phyloP scores from a whole-genome alignment of 30 jellyfish, hydroid and myxozoan species.

The Hydractinia echinata region DNA sequence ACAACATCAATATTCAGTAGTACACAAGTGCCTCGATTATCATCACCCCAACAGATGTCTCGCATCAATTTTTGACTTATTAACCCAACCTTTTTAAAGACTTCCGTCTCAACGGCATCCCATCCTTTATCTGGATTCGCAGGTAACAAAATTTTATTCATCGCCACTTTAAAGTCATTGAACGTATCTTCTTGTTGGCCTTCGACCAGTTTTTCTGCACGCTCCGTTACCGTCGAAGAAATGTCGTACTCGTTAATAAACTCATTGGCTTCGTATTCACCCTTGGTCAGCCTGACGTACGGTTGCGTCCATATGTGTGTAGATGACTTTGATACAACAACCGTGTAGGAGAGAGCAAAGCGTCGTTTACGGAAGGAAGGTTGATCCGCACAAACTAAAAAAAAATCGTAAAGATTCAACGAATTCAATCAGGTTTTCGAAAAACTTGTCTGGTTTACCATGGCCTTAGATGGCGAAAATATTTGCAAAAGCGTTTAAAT shows the following conservation, averaged over 20 bases:
- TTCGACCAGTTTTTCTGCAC: constrained; percentile 19
- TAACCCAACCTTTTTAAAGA: constrained; percentile 31
- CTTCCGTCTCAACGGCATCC: constrained; percentile 43
- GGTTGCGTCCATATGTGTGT: constrained; percentile 49
- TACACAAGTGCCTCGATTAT: constrained; percentile 28
- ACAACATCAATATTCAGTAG: constrained; percentile 48
- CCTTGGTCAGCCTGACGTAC: constrained; percentile 35
- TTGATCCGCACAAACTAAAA: constrained; percentile 35
- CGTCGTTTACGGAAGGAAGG: constrained; percentile 45
- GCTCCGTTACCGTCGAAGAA: constrained; percentile 26
- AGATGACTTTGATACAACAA: background rate
- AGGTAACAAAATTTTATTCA: constrained; percentile 33
- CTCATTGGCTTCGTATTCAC: constrained; percentile 16
- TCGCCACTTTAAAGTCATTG: constrained; percentile 24
- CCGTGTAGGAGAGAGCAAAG: constrained; percentile 48
- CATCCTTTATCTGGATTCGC: constrained; percentile 40
- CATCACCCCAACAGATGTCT: background rate
- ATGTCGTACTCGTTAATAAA: constrained; percentile 53
- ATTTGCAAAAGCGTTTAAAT: background rate
- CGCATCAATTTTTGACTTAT: constrained; percentile 1
- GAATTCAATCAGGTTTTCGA: background rate
- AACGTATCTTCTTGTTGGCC: constrained; percentile 23
- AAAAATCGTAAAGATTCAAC: background rate
- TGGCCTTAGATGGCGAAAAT: background rate
- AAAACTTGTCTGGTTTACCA: background rate